phyloP scores from a whole-genome alignment of 2,888 invertebrate genomes.

The Rhamphomyia laevipes region DNA sequence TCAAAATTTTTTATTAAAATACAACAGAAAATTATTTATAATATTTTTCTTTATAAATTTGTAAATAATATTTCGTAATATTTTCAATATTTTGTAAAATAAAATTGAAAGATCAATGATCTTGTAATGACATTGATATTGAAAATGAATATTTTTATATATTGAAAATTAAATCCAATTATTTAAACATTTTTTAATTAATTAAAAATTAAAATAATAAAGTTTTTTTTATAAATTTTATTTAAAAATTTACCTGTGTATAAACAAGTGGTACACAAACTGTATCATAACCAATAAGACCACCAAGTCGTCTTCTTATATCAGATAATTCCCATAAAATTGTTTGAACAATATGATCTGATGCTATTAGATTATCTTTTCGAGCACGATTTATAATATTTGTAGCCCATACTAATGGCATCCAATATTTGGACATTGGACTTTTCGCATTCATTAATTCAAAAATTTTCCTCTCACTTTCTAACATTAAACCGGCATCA shows the following conservation, averaged over 20 bases:
- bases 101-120: no score
- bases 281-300: constrained; percentile 80
- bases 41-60: no score
- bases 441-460: constrained; percentile 82
- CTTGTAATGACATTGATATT: no score
- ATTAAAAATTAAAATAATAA: no score
- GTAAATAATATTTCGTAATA: no score
- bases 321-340: constrained; percentile 80
- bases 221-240: no score
- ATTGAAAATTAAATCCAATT: no score
- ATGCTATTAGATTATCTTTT: constrained; percentile 70
- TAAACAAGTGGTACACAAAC: constrained; percentile 87
- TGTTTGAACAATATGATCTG: constrained; percentile 88
- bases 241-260: constrained; percentile 57
- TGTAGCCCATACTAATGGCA: constrained; percentile 88
- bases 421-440: constrained; percentile 86
- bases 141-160: no score
- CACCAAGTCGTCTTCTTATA: constrained; percentile 70
- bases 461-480: constrained; percentile 83
- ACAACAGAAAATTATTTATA: no score
- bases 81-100: no score
- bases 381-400: constrained; percentile 81
- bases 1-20: neutral
- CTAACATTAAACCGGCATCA: constrained; percentile 82
- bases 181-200: no score